Evolutionary conservation across 2,113 vertebrate species (phyloP).

Genomic region (Lates calcarifer): DNA sequence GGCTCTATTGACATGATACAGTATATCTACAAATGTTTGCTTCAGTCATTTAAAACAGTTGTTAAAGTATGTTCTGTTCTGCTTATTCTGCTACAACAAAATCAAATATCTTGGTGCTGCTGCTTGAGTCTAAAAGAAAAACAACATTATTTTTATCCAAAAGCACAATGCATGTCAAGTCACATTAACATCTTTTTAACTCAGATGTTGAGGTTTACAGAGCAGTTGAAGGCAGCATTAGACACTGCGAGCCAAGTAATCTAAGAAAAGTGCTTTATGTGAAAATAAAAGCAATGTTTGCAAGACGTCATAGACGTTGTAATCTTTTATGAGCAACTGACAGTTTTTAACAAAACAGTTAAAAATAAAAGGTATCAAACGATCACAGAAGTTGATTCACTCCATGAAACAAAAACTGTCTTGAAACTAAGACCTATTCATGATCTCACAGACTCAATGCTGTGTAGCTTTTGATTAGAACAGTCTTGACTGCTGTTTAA

Average conservation of each 20-base stretch:
- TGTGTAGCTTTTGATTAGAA: too few relatives aligned
- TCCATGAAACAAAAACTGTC: background rate
- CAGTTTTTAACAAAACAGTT: background rate
- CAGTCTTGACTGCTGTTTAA: too few relatives aligned
- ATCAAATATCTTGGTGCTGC: constrained; percentile 1
- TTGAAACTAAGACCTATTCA: background rate
- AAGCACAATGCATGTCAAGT: constrained; percentile 22
- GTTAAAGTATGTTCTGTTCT: background rate
- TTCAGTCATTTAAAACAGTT: background rate
- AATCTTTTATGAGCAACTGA: background rate
- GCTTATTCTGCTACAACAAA: constrained; percentile 11
- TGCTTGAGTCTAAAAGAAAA: constrained; percentile 1
- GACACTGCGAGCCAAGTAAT: background rate
- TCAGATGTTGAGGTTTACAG: background rate
- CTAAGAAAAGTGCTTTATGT: constrained; percentile 11
- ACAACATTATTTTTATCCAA: constrained; percentile 7
- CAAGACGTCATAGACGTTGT: too few relatives aligned
- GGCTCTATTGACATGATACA: background rate
- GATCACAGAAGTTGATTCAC: constrained; percentile 1
- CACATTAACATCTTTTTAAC: constrained; percentile 19
- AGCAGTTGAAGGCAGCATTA: background rate
- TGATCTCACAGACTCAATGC: too few relatives aligned
- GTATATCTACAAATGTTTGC: background rate
- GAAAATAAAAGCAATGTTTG: constrained; percentile 2
- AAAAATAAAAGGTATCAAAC: background rate